Evolutionary conservation across 2,797 vertebrate species (phyloP).

Genomic region (Gambusia yucatana): DNA sequence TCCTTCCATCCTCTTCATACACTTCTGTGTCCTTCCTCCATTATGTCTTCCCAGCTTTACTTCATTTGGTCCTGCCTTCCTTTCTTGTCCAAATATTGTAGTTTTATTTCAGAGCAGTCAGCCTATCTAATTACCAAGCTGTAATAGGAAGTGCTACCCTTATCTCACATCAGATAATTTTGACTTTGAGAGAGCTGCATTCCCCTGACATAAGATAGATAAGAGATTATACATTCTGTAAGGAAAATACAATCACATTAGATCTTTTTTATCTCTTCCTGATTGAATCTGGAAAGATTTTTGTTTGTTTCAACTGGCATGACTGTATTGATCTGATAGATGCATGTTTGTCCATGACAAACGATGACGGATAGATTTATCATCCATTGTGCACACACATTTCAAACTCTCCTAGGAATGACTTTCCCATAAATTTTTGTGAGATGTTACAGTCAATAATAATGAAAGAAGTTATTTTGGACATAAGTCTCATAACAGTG

Average conservation of each 20-base stretch:
- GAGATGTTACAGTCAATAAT: too few relatives aligned
- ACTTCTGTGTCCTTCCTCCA: not conserved
- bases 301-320: not conserved
- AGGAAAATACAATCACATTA: not conserved
- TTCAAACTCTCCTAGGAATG: not conserved
- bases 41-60: not conserved
- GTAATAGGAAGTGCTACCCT: not conserved
- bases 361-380: not conserved
- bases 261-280: not conserved
- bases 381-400: not conserved
- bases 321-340: not conserved
- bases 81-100: not conserved
- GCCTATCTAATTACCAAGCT: not conserved
- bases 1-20: not conserved
- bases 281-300: not conserved
- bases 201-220: not conserved
- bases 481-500: not conserved
- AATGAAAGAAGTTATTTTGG: not conserved
- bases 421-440: not conserved
- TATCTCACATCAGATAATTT: not conserved
- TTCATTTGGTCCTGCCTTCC: not conserved
- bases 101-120: not conserved
- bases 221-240: not conserved
- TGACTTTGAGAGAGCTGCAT: not conserved
- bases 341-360: not conserved